Percentiles rank a stretch among this genome's conserved stretches.
Conservation (phyloP, 1,140 invertebrate species). For the Macrobrachium rosenbergii region DNA sequence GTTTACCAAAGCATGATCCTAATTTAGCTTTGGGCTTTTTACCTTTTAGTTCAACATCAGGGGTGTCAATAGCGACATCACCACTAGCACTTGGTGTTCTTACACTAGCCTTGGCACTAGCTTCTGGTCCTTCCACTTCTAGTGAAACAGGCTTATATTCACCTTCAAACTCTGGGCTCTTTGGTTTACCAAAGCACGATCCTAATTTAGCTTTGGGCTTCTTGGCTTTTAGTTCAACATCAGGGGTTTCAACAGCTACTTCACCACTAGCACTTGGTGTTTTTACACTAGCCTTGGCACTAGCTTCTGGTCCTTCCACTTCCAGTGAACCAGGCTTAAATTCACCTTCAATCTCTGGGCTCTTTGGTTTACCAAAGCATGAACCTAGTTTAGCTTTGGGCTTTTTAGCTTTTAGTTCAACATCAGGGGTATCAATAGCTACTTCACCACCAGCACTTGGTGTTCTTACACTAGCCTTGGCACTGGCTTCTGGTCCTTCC, state of each 20-base stretch:
- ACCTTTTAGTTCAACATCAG: conserved; percentile 40
- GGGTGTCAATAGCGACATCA: conserved; percentile 16
- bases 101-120: not conserved
- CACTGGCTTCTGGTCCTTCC: not conserved
- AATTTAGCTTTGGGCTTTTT: conserved; percentile 49
- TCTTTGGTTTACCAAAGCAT: conserved; percentile 27
- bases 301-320: conserved; percentile 16
- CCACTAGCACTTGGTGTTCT: not conserved
- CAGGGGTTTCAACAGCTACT: not conserved
- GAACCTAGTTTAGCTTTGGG: conserved; percentile 30
- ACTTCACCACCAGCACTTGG: not conserved
- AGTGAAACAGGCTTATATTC: not conserved
- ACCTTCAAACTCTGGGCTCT: not conserved
- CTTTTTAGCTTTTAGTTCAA: conserved; percentile 14
- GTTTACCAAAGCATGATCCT: conserved; percentile 59
- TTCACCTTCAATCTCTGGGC: conserved; percentile 27
- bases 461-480: not conserved
- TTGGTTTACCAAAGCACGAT: conserved; percentile 23
- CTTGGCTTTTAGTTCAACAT: not conserved
- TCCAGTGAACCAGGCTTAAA: conserved; percentile 2
- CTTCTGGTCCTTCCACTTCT: conserved; percentile 41
- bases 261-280: not conserved
- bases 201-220: conserved; percentile 6
- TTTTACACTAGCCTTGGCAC: not conserved
- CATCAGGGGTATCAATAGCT: conserved; percentile 10